Evolutionary conservation across 2,888 invertebrate species (phyloP).

Genomic region (Trachelus stipa): DNA sequence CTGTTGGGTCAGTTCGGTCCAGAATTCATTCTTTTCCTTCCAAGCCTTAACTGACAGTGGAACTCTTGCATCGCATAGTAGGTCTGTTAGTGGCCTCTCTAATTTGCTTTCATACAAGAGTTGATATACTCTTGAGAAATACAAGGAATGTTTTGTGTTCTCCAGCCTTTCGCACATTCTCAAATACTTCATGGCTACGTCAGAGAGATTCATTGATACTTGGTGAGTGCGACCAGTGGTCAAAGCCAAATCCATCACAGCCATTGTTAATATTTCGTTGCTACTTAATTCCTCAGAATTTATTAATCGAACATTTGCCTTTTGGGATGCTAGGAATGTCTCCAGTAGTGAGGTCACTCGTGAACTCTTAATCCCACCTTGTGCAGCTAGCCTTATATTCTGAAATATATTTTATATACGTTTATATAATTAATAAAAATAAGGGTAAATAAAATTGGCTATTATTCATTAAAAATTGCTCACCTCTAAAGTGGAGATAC

Average conservation of each 20-base stretch:
- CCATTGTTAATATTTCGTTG: conserved; percentile 51
- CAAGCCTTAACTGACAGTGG: conserved; percentile 47
- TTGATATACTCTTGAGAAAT: conserved; percentile 46
- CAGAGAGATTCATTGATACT: conserved; percentile 50
- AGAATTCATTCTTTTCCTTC: conserved; percentile 48
- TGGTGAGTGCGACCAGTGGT: conserved; percentile 46
- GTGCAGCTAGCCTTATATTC: conserved; percentile 56
- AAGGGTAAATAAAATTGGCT: background rate
- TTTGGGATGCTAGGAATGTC: conserved; percentile 59
- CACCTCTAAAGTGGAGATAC: conserved; percentile 47
- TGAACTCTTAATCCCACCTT: conserved; percentile 56
- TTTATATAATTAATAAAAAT: conserved; percentile 65
- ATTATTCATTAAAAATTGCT: background rate
- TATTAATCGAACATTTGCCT: conserved; percentile 42
- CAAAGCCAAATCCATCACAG: conserved; percentile 57
- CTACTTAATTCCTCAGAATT: conserved; percentile 31
- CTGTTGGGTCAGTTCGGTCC: conserved; percentile 42
- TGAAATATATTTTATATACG: conserved; percentile 70
- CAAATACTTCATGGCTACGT: conserved; percentile 57
- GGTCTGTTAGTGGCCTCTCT: conserved; percentile 33
- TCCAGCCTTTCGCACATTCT: conserved; percentile 42
- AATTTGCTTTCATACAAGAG: conserved; percentile 44
- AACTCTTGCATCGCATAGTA: conserved; percentile 48
- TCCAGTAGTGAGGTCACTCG: conserved; percentile 55
- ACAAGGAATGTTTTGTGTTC: conserved; percentile 40